Conservation (phyloP, 2,888 invertebrate species). For the Drosophila anomalipes region DNA sequence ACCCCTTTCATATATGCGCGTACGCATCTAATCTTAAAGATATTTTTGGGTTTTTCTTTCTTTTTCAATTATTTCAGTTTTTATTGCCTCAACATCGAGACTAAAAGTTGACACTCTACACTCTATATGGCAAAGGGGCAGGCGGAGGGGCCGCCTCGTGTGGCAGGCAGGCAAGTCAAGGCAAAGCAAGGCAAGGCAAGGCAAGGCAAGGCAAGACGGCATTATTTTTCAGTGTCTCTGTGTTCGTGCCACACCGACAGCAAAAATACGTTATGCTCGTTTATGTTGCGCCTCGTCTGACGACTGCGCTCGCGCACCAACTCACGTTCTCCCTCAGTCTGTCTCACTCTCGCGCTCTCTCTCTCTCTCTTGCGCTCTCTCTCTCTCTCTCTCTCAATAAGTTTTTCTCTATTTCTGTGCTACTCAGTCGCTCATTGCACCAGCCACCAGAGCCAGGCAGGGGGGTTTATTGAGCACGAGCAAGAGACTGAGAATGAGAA, state of each 20-base stretch:
- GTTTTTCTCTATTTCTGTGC: conserved; percentile 8
- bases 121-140: conserved; percentile 30
- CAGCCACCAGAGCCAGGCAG: conserved; percentile 53
- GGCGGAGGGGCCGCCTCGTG: conserved; percentile 14
- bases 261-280: conserved; percentile 78
- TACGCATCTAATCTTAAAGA: conserved; percentile 75
- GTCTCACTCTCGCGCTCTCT: conserved; percentile 15
- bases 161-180: conserved; percentile 5
- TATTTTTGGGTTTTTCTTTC: conserved; percentile 64
- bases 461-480: conserved; percentile 64
- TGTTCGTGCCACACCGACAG: conserved; percentile 74
- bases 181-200: not conserved
- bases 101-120: conserved; percentile 78
- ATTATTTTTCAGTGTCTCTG: conserved; percentile 23
- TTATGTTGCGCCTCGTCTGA: conserved; percentile 72
- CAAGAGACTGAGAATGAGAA: conserved; percentile 56
- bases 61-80: conserved; percentile 73
- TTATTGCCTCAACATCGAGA: conserved; percentile 75
- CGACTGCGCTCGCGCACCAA: conserved; percentile 61
- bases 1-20: conserved; percentile 59
- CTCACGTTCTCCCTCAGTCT: conserved; percentile 43
- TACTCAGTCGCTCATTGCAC: conserved; percentile 41
- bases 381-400: conserved; percentile 4
- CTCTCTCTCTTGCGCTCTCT: conserved; percentile 7
- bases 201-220: conserved; percentile 1